Base-by-base conservation (phyloP, 2,113 vertebrate species). In the Chauna torquata region DNA sequence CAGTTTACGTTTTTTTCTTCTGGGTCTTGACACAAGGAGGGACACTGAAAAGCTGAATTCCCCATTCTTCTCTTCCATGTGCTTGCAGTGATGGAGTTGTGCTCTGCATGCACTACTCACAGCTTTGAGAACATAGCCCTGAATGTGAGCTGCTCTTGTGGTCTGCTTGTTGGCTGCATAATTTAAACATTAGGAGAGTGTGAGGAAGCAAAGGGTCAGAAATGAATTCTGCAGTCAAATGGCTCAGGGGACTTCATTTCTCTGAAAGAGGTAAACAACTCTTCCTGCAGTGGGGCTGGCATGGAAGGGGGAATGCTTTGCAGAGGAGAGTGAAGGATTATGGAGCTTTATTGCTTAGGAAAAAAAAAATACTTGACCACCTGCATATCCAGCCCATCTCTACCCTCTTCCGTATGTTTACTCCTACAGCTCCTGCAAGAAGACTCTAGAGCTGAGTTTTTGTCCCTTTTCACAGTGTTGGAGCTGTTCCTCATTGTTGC, bases 171-270 rank as follows among this genome's bases (percentile, higher is more conserved):
- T 2, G 13, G 69, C 27, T 90, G 36, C 88, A 59, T 71, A 32
- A 44, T 76, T 96, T 86, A 91, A 94, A 30, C 50, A 57, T 84
- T 28, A 83, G 77, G 62, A 92, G 27, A 20, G 38, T 59, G 52
- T 34, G 45, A 92, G 50, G 80, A 79, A 55, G 42, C 52, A n/a
- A 93, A 92, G 68, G 82, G 88, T 95, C 92, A 92, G 76, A 90
- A 97, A 92, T 94, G 75, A 97, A 66, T 95, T 45, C 66, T 80
- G n/a, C 78, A 65, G 84, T 86, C 74, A 94, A 91, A 91, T 38
- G 61, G 65, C 58, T 87, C 36, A 16, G 13, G 58, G 70, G 54
- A 66, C 57, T 52, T 64, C 13, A 64, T 86, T 96, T 96, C 64
- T 91, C 57, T 54, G 83, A 61, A 94, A 94, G 47, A 81, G 24